Percentiles rank a stretch among this genome's conserved stretches.
Conservation (phyloP, 1,140 invertebrate species). For the Cheumatopsyche charites region DNA sequence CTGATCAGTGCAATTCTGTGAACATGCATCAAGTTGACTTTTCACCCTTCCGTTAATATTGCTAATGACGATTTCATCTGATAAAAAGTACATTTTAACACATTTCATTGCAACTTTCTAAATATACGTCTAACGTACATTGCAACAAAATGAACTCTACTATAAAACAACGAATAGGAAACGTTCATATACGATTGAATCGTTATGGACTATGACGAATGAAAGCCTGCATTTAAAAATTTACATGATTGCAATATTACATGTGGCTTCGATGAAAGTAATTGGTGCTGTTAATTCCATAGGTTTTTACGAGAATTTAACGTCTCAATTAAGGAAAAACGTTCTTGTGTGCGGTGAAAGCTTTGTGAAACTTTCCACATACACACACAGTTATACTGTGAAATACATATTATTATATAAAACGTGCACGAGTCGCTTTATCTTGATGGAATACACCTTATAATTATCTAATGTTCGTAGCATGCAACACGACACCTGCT, state of each 20-base stretch:
- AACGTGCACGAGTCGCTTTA: neutral
- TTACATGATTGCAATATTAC: constrained; percentile 26
- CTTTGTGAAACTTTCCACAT: neutral
- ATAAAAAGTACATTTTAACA: too few species aligned
- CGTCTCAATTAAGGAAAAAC: constrained; percentile 27
- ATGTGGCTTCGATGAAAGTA: constrained; percentile 13
- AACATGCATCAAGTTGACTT: too few species aligned
- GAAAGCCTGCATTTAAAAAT: constrained; percentile 8
- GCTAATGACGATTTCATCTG: too few species aligned
- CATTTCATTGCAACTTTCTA: too few species aligned
- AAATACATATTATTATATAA: neutral
- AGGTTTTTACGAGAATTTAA: neutral
- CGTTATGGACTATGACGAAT: neutral
- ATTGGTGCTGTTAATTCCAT: neutral
- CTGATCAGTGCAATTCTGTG: too few species aligned
- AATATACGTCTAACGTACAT: too few species aligned
- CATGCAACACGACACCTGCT: constrained; percentile 8
- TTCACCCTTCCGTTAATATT: too few species aligned
- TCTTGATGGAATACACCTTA: neutral
- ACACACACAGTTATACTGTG: neutral
- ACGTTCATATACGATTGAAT: neutral
- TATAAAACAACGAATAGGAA: neutral
- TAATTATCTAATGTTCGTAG: neutral
- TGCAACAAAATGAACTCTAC: too few species aligned
- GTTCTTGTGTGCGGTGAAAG: constrained; percentile 3